Percentiles rank a stretch among this genome's conserved stretches.
Conservation (phyloP, 2,888 invertebrate species). For the Rhaphigaster nebulosa region DNA sequence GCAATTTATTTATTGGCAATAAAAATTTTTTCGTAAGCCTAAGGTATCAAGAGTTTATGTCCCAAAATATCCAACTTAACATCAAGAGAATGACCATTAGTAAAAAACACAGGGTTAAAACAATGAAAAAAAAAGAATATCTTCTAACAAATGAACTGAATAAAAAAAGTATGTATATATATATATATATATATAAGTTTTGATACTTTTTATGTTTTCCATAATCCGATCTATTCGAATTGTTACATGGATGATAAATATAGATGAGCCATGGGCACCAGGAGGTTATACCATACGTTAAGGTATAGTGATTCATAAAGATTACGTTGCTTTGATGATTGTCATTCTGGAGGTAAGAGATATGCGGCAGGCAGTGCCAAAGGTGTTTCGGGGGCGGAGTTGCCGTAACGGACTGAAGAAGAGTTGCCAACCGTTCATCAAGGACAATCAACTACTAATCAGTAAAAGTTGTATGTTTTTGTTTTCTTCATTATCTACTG, state of each 20-base stretch:
- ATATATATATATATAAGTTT: no score
- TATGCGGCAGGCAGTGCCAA: conserved; percentile 29
- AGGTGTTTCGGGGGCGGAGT: conserved; percentile 40
- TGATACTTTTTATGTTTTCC: no score
- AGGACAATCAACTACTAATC: not conserved
- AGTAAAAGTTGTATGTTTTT: not conserved
- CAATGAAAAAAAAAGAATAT: no score
- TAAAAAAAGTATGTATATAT: no score
- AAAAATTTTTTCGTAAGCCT: no score
- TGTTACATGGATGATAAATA: not conserved
- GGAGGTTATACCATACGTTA: not conserved
- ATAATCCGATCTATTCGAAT: no score
- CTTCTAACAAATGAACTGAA: no score
- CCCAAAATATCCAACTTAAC: no score
- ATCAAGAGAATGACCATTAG: no score
- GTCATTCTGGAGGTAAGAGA: not conserved
- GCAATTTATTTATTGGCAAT: no score
- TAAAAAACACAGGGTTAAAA: no score
- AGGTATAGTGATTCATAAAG: not conserved
- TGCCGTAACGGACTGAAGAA: not conserved
- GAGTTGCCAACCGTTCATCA: conserved; percentile 27
- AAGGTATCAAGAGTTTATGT: no score
- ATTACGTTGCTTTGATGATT: not conserved
- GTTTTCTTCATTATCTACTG: not conserved
- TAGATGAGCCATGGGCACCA: not conserved